Base-by-base conservation (phyloP, 2,113 vertebrate species). In the Uropsilus gracilis region DNA sequence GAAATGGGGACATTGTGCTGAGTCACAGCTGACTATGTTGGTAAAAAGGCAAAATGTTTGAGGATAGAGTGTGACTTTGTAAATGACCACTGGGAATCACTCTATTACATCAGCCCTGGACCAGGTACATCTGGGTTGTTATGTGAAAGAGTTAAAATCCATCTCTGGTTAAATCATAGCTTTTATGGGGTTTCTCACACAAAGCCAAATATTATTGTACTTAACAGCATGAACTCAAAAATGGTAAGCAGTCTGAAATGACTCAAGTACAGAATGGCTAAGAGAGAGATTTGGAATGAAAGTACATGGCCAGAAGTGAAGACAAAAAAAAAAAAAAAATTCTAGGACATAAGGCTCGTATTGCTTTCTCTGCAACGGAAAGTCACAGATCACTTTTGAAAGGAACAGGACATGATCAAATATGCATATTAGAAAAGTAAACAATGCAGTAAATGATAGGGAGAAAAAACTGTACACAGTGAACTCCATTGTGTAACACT, bases 1-100 rank as follows among this genome's bases (percentile, higher is more conserved):
- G 34, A 28, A 50, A 2, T 9, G 0, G 44, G n/a, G 30, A 71
- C 2, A 3, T 12, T 17, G 32, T 5, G 0, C 37, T 28, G 11
- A 5, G 30, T 48, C 34, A 64, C 3, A 30, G 3, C 0, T 37
- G 55, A 55, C 42, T 3, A 16, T 18, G 13, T 16, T 42, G 46
- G 13, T n/a, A 84, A 68, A 55, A 6, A 53, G 68, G 0, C 2
- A 64, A 37, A 53, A 39, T 4, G 32, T 11, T 68, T 82, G 5
- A 10, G 18, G 20, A 26, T 4, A 48, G 22, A 42, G 4, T 5
- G 18, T 93, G 44, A 5, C 30, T 59, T 59, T 24, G 5, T 11
- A 22, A 59, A 9, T 34, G 16, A 44, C 50, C 53, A n/a, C 26
- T 7, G 8, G 8, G 6, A 46, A 12, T 22, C 30, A 14, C 42